Evolutionary conservation across 2,113 vertebrate genomes (phyloP).

Genomic region (Calyptomena viridis): DNA sequence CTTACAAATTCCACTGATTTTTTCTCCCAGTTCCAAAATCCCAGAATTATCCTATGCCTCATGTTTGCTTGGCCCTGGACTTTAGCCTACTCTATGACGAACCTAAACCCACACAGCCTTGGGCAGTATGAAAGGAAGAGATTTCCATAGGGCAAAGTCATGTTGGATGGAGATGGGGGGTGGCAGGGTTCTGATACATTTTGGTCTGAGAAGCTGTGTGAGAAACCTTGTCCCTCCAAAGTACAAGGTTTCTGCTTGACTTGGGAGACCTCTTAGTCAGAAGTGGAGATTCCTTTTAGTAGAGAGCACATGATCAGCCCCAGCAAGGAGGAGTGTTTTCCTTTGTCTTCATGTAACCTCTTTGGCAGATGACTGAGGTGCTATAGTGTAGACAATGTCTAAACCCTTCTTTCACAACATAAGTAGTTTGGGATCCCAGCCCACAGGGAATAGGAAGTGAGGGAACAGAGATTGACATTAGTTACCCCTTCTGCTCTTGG

Average conservation of each 20-base stretch:
- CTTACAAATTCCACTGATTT: background rate
- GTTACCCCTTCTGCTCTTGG: background rate
- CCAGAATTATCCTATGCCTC: background rate
- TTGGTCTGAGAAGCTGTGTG: background rate
- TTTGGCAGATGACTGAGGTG: background rate
- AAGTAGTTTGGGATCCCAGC: background rate
- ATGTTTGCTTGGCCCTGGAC: background rate
- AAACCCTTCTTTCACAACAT: background rate
- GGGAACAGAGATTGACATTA: background rate
- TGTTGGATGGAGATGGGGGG: background rate
- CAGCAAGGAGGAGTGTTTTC: background rate
- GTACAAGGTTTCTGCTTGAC: background rate
- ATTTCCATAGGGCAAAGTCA: background rate
- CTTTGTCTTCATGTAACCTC: background rate
- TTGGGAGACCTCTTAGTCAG: background rate
- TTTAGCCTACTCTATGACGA: background rate
- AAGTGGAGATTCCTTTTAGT: background rate
- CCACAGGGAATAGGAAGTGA: background rate
- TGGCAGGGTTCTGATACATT: background rate
- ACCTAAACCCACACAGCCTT: background rate
- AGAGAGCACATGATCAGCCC: background rate
- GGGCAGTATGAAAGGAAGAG: background rate
- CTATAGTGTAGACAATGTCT: background rate
- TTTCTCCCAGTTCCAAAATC: background rate
- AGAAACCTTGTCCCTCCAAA: background rate